A percentile compares a stretch with the other conserved stretches of the same genome.
Evolutionary conservation across 2,888 invertebrate genomes (phyloP).

Genomic region (Pandemis cinnamomeana): DNA sequence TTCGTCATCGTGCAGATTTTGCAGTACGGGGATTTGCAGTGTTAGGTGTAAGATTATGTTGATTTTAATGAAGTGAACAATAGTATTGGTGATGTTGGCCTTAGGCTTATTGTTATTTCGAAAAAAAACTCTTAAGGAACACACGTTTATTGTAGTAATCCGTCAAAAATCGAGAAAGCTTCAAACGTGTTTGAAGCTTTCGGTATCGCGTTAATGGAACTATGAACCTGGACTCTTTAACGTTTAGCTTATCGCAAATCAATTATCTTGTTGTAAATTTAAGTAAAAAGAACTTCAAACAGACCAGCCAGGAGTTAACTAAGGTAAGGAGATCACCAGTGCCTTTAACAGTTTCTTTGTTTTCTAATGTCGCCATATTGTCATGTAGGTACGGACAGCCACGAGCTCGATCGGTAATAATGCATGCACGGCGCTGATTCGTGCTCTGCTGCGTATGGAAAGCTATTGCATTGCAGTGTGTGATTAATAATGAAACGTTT

Average conservation of each 20-base stretch:
- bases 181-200: constrained; percentile 98
- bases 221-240: constrained; percentile 99
- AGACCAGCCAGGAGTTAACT: constrained; percentile 94
- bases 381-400: constrained; percentile 60
- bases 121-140: constrained; percentile 76
- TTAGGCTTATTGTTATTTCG: constrained; percentile 76
- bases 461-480: constrained; percentile 28
- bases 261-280: constrained; percentile 98
- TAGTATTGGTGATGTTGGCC: constrained; percentile 82
- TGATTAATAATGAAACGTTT: constrained; percentile 25
- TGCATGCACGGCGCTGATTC: constrained; percentile 13
- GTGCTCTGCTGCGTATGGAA: constrained; percentile 10
- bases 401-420: constrained; percentile 54
- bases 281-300: constrained; percentile 97
- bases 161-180: constrained; percentile 94
- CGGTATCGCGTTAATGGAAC: constrained; percentile 96
- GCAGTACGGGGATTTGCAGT: constrained; percentile 55
- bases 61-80: constrained; percentile 70
- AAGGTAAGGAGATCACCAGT: constrained; percentile 87
- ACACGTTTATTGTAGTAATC: constrained; percentile 83
- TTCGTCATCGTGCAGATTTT: constrained; percentile 70
- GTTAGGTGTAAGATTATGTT: constrained; percentile 70
- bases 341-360: constrained; percentile 63
- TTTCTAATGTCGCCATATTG: constrained; percentile 81
- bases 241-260: constrained; percentile 99